phyloP scores from a whole-genome alignment of 2,113 vertebrate genomes.

The Nothobranchius furzeri region DNA sequence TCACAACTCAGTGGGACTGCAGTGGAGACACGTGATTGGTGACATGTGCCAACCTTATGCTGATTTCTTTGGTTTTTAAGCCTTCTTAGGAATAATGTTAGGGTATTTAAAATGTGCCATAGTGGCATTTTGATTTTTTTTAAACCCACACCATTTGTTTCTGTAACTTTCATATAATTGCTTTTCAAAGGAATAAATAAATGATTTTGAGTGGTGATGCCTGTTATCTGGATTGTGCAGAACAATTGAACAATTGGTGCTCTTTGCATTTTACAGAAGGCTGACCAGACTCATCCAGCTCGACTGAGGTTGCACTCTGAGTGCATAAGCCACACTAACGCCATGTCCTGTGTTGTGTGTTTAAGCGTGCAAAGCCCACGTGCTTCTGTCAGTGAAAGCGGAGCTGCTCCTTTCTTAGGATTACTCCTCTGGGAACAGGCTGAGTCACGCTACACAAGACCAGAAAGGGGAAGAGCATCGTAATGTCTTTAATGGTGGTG shows the following conservation, averaged over 20 bases:
- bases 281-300: constrained; percentile 30
- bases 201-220: not conserved
- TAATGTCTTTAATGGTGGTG: constrained; percentile 19
- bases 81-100: constrained; percentile 19
- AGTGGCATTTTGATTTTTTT: too few species aligned
- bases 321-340: constrained; percentile 64
- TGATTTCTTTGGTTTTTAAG: not conserved
- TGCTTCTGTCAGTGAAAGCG: constrained; percentile 49
- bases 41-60: constrained; percentile 7
- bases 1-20: constrained; percentile 35
- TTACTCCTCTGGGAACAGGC: constrained; percentile 70
- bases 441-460: constrained; percentile 68
- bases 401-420: constrained; percentile 60
- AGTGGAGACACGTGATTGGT: constrained; percentile 14
- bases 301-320: constrained; percentile 43
- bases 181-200: constrained; percentile 8
- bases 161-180: too few species aligned
- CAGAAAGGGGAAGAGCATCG: constrained; percentile 30
- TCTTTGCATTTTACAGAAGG: not conserved
- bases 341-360: constrained; percentile 51
- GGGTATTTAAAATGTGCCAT: not conserved
- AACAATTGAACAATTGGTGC: not conserved
- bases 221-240: not conserved
- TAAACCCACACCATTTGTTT: too few species aligned
- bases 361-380: constrained; percentile 56